Conservation (phyloP, 1,140 invertebrate species). For the Ooceraea biroi region DNA sequence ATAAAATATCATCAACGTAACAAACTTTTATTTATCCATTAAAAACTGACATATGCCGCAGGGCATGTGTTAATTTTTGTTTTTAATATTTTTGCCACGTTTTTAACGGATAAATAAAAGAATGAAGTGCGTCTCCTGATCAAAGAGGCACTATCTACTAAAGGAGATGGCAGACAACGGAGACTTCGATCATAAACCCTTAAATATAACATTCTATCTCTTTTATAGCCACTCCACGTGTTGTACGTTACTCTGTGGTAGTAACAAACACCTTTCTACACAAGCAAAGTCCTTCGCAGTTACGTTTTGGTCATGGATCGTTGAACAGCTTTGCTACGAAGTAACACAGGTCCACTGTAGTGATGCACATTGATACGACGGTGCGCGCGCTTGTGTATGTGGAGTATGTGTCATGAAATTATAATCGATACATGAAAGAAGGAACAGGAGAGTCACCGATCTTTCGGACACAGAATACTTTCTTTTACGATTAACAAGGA, state of each 20-base stretch:
- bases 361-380: not conserved
- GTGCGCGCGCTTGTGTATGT: not conserved
- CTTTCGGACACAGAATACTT: not conserved
- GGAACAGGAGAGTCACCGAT: not conserved
- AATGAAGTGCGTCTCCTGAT: not conserved
- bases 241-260: not conserved
- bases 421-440: slow-evolving; percentile 67
- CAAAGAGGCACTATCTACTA: not conserved
- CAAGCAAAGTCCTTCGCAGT: not conserved
- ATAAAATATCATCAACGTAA: not conserved
- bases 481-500: not conserved
- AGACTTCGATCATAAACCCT: not conserved
- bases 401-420: slow-evolving; percentile 39
- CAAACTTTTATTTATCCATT: too few relatives aligned
- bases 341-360: not conserved
- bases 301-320: slow-evolving; percentile 2
- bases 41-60: too few relatives aligned
- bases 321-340: slow-evolving; percentile 10
- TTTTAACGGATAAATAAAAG: not conserved
- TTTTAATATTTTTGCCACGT: not conserved
- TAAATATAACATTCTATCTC: slow-evolving; percentile 27
- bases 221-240: not conserved
- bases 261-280: not conserved
- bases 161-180: slow-evolving; percentile 11
- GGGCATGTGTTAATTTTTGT: not conserved